phyloP scores from a whole-genome alignment of 2,888 invertebrate genomes.

The Hoplodrina blanda region DNA sequence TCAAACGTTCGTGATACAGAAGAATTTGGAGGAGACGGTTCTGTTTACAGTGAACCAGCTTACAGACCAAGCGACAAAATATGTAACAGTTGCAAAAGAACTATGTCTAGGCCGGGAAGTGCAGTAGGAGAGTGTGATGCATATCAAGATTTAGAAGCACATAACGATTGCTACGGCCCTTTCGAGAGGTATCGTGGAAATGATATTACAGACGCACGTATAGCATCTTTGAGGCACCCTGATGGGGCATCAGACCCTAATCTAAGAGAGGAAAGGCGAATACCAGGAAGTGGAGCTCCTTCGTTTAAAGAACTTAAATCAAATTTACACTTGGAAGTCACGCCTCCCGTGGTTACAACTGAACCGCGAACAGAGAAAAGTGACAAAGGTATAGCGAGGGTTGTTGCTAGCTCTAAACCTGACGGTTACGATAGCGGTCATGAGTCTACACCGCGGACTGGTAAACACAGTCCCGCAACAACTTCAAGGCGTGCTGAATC shows the following conservation, averaged over 20 bases:
- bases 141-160: conserved; percentile 90
- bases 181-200: conserved; percentile 92
- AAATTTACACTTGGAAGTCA: conserved; percentile 86
- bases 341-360: conserved; percentile 90
- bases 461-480: conserved; percentile 95
- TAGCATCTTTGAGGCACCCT: conserved; percentile 95
- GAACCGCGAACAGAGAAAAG: conserved; percentile 91
- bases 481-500: conserved; percentile 96
- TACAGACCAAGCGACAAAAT: conserved; percentile 94
- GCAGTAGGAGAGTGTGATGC: conserved; percentile 92
- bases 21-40: conserved; percentile 93
- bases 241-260: conserved; percentile 98
- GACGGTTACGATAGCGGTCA: conserved; percentile 96
- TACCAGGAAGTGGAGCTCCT: conserved; percentile 92
- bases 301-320: conserved; percentile 91
- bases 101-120: conserved; percentile 93
- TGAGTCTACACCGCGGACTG: conserved; percentile 95
- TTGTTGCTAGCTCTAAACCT: conserved; percentile 92
- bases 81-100: conserved; percentile 94
- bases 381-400: conserved; percentile 92
- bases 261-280: conserved; percentile 93
- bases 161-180: conserved; percentile 90
- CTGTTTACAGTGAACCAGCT: conserved; percentile 96
- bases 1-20: conserved; percentile 93
- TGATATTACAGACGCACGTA: conserved; percentile 89